These are phyloP conservation scores for Sebastes cheni DNA, from an alignment of 2,797 vertebrate genomes.

Conservation along the genomic window DNA sequence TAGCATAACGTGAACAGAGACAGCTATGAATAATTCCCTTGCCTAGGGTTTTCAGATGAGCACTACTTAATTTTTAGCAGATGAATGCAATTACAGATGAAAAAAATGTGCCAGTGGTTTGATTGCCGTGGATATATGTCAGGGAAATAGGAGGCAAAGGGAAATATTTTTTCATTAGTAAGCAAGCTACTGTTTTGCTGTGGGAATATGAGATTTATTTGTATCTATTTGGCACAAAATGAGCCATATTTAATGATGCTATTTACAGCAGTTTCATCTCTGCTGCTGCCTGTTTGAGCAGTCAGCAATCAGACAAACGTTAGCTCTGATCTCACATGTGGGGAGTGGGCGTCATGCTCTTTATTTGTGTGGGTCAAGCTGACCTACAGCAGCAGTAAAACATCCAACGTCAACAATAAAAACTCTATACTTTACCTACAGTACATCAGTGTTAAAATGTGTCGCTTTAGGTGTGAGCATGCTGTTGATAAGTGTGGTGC, in stretches of 20 bases:
- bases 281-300: conserved; percentile 11
- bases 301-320: conserved; percentile 11
- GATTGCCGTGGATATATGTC: conserved; percentile 24
- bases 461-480: neutral
- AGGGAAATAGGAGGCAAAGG: neutral
- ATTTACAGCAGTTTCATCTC: conserved; percentile 12
- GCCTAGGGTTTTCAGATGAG: conserved; percentile 6
- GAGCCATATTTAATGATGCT: conserved; percentile 19
- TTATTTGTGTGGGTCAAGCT: neutral
- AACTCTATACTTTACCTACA: neutral
- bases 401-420: neutral
- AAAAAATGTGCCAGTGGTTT: conserved; percentile 19
- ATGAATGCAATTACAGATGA: conserved; percentile 38
- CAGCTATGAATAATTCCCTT: conserved; percentile 25
- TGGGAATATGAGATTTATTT: neutral
- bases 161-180: conserved; percentile 1
- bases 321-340: neutral
- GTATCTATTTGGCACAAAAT: conserved; percentile 2
- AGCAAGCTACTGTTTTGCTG: neutral
- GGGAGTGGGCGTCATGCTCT: neutral
- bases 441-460: neutral
- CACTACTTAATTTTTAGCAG: conserved; percentile 22
- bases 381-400: neutral
- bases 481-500: neutral
- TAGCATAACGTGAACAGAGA: neutral